Base-by-base conservation (phyloP, 37 sponge, comb jelly and placozoan species). In the Geodia barretti region DNA sequence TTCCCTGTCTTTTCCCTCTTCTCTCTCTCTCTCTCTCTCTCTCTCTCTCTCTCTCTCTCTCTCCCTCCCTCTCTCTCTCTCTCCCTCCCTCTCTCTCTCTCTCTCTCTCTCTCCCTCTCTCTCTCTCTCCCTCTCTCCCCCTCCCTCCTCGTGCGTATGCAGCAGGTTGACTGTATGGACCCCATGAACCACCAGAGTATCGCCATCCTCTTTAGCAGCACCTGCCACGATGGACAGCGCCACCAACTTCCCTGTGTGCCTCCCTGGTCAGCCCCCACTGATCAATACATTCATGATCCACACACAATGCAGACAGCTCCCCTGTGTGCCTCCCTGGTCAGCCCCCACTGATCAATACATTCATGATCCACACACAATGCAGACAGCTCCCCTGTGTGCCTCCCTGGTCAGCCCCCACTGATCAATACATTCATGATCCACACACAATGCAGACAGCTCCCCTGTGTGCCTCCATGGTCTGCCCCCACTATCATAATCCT, bases 161-260 rank as follows among this genome's bases (percentile, higher is more conserved):
- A 80, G 69, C 83, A 79, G 26, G 5, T 40, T 33, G 91, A 91
- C 79, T 91, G 91, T 59, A 33, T 91, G 83, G 87, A 91, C 62
- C 91, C 91, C 26, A 60, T 47, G 79, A 83, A 86, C 70, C 91
- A 91, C 64, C 91, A 91, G 71, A 62, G 77, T 68, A 86, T 91
- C 31, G 42, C 83, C 36, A 76, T 91, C 25, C 86, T 81, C 62
- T 91, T 86, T 72, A 83, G 87, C 35, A 91, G 64, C 68, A 91
- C 83, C 66, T 86, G 87, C 31, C 83, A 88, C 70, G 88, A 88
- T 81, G 82, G 80, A 61, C 76, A 72, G 78, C 80, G 81, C 30
- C 82, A 77, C 59, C 82, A 76, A 66, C 35, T 34, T 9, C 83
- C 88, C 29, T 88, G 88, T 70, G 82, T 88, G 1, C 63, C 41